Percentiles rank a stretch among this genome's conserved stretches.
These are phyloP conservation scores for Ochropleura plecta DNA, from an alignment of 2,888 invertebrate species.

Conservation along the genomic window DNA sequence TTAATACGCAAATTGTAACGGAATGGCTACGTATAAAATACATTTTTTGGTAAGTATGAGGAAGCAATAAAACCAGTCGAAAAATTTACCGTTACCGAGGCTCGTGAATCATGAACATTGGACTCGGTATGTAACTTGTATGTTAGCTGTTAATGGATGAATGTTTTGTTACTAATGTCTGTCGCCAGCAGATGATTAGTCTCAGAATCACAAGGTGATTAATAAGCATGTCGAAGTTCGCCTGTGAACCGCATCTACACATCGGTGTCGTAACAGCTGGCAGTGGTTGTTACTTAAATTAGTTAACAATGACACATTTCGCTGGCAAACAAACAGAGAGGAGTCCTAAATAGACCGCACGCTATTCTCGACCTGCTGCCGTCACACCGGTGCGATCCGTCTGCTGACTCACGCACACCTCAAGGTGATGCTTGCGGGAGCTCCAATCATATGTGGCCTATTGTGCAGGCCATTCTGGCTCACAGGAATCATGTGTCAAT, in stretches of 20 bases:
- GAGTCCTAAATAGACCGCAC: conserved; percentile 88
- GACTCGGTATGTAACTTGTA: conserved; percentile 71
- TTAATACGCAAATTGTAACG: conserved; percentile 36
- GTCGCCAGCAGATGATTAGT: conserved; percentile 27
- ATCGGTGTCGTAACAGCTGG: conserved; percentile 86
- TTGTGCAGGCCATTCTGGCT: conserved; percentile 62
- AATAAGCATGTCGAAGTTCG: conserved; percentile 75
- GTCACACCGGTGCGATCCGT: conserved; percentile 87
- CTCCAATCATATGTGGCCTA: conserved; percentile 55
- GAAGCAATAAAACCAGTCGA: conserved; percentile 75
- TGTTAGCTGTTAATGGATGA: conserved; percentile 52
- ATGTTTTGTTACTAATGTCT: conserved; percentile 19
- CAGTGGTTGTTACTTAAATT: conserved; percentile 89
- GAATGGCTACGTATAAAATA: conserved; percentile 45
- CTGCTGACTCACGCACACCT: conserved; percentile 88
- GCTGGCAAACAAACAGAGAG: conserved; percentile 90
- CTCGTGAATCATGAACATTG: conserved; percentile 76
- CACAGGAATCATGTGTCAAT: conserved; percentile 50
- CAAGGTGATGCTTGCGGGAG: conserved; percentile 83
- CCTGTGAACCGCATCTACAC: conserved; percentile 73
- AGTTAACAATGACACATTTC: conserved; percentile 91
- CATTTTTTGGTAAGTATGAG: conserved; percentile 66
- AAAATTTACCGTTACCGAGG: conserved; percentile 77
- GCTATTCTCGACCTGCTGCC: conserved; percentile 88
- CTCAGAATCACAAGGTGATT: conserved; percentile 62